Base-by-base conservation (phyloP, 2,797 vertebrate species). In the Scyliorhinus canicula region DNA sequence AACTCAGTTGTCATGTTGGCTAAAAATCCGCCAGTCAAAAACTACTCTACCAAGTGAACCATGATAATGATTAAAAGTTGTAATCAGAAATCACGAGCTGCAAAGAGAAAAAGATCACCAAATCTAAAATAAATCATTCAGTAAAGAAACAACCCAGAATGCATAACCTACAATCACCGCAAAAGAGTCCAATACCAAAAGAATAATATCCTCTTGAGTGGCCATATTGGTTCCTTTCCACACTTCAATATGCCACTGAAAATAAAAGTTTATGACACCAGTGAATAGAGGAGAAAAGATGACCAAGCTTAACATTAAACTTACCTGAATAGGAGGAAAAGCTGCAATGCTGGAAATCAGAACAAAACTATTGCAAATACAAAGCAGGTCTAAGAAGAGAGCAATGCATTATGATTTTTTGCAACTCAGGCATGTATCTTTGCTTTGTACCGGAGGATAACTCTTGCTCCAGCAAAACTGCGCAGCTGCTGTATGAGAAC, bases 1-100 rank as follows among this genome's bases (percentile, higher is more conserved):
- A 91, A 14, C 88, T 40, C 19, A n/a, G 26, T 65, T 91, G 88
- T 91, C 40, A 40, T 91, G 88, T 91, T 91, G 88, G 65, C 60
- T 91, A 91, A 91, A 82, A 44, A 91, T 91, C 88, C 4, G 60
- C 47, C 60, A 65, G n/a, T 91, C 60, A 65, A 63, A 91, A 47
- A 26, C 21, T 19, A 47, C 40, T 82, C 21, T 82, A 82, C 7
- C 44, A 79, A 79, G 40, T 91, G 57, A 26, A 40, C 21, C n/a
- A 91, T 40, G 35, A 63, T 91, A 60, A 91, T 91, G 88, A 40
- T 91, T 91, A 44, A 44, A 65, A 91, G 57, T 65, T 9, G n/a
- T 44, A 44, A 21, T 90, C 31, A n/a, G 57, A 91, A 65, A 91
- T n/a, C 60, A 65, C 57, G 65, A 91, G 24, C 60, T 91, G 4